phyloP scores from a whole-genome alignment of 2,797 vertebrate species.

The Chelidonichthys spinosus region DNA sequence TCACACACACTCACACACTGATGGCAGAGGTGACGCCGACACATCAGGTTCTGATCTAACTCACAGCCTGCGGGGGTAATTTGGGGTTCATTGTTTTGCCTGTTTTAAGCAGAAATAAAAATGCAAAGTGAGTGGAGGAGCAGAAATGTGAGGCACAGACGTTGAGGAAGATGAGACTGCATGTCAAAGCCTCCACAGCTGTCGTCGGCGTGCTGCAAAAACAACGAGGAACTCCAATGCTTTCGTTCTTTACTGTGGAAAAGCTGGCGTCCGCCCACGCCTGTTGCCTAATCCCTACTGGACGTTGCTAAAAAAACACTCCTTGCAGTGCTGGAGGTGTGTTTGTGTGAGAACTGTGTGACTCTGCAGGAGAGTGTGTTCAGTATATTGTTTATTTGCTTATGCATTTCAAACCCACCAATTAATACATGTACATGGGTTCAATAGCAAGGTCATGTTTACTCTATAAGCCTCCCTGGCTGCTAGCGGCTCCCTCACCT shows the following conservation, averaged over 20 bases:
- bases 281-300: slow-evolving; percentile 18
- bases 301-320: slow-evolving; percentile 1
- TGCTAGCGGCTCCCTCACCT: slow-evolving; percentile 19
- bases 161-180: neutral
- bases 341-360: slow-evolving; percentile 3
- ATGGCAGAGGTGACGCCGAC: too few relatives aligned
- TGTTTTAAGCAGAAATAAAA: neutral
- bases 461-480: slow-evolving; percentile 8
- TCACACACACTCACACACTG: too few relatives aligned
- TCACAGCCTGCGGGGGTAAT: too few relatives aligned
- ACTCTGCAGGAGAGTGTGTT: neutral
- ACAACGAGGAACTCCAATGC: neutral
- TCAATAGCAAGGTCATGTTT: slow-evolving; percentile 42
- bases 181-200: neutral
- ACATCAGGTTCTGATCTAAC: too few relatives aligned
- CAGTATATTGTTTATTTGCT: neutral
- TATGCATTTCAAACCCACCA: neutral
- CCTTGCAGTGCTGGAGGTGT: slow-evolving; percentile 4
- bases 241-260: neutral
- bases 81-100: neutral
- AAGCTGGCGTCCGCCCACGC: slow-evolving; percentile 2
- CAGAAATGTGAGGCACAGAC: neutral
- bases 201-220: slow-evolving; percentile 14
- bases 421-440: neutral
- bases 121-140: neutral